Evolutionary conservation across 1,140 invertebrate genomes (phyloP).

Genomic region (Zelostemma sp.): DNA sequence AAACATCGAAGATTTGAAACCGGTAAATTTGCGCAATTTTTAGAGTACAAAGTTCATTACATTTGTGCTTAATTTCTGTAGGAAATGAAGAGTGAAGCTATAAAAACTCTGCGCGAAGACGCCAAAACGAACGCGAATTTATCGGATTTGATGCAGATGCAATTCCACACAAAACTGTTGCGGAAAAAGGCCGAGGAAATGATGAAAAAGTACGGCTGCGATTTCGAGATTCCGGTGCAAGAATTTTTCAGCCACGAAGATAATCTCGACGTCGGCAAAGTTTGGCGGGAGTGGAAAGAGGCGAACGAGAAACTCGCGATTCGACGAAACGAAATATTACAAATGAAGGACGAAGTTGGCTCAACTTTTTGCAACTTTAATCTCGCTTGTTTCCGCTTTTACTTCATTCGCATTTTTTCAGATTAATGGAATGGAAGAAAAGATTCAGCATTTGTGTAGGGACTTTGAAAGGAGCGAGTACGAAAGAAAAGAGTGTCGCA

Average conservation of each 20-base stretch:
- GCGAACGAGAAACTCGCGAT: slow-evolving; percentile 20
- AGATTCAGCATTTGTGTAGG: not conserved
- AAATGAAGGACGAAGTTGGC: slow-evolving; percentile 9
- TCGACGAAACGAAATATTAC: slow-evolving; percentile 16
- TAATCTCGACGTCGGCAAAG: not conserved
- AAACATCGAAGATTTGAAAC: not conserved
- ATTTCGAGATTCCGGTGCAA: not conserved
- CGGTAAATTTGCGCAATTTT: not conserved
- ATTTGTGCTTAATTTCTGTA: not conserved
- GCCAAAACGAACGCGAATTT: not conserved
- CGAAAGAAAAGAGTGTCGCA: not conserved
- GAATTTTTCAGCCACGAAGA: not conserved
- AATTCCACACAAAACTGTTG: slow-evolving; percentile 17
- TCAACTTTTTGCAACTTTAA: not conserved
- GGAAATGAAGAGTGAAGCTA: not conserved
- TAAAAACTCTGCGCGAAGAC: not conserved
- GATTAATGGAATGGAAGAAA: not conserved
- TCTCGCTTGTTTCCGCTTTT: not conserved
- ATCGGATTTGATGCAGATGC: slow-evolving; percentile 16
- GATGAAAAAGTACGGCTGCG: slow-evolving; percentile 13
- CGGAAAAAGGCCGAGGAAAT: slow-evolving; percentile 16
- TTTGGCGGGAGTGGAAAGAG: slow-evolving; percentile 22
- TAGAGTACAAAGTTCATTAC: no score
- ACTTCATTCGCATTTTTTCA: not conserved
- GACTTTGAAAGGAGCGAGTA: not conserved